Evolutionary conservation across 2,888 invertebrate species (phyloP).

Genomic region (Epistrophe eligans): DNA sequence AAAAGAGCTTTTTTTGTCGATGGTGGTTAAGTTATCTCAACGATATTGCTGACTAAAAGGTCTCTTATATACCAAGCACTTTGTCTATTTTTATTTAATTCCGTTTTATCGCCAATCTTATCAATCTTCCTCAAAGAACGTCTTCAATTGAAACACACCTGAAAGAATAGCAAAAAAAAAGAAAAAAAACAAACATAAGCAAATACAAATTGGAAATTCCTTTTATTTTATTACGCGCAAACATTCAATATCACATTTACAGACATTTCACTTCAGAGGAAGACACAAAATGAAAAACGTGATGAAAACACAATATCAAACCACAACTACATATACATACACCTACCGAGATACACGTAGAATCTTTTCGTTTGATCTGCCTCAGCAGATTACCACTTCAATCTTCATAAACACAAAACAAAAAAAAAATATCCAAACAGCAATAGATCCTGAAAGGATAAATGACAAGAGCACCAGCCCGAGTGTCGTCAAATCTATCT

Average conservation of each 20-base stretch:
- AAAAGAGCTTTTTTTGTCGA: slow-evolving; percentile 6
- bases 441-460: slow-evolving; percentile 21
- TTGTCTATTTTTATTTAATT: slow-evolving; percentile 29
- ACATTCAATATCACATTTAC: slow-evolving; percentile 46
- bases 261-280: slow-evolving; percentile 28
- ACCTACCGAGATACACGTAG: not conserved
- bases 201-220: slow-evolving; percentile 49
- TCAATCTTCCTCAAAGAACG: slow-evolving; percentile 33
- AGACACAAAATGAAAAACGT: slow-evolving; percentile 42
- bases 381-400: slow-evolving; percentile 61
- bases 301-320: slow-evolving; percentile 38
- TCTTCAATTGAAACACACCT: slow-evolving; percentile 49
- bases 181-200: slow-evolving; percentile 15
- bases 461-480: slow-evolving; percentile 37
- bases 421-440: slow-evolving; percentile 9
- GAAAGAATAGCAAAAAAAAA: slow-evolving; percentile 35
- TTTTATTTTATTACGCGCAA: slow-evolving; percentile 27
- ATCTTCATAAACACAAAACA: slow-evolving; percentile 8
- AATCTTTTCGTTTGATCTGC: slow-evolving; percentile 27
- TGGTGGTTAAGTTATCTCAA: not conserved
- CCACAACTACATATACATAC: not conserved
- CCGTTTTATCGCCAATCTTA: slow-evolving; percentile 22
- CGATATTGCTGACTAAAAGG: not conserved
- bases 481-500: slow-evolving; percentile 63
- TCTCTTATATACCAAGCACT: not conserved